A percentile compares a stretch with the other conserved stretches of the same genome.
These are phyloP conservation scores for Anniella stebbinsi DNA, from an alignment of 2,797 vertebrate species.

Conservation along the genomic window DNA sequence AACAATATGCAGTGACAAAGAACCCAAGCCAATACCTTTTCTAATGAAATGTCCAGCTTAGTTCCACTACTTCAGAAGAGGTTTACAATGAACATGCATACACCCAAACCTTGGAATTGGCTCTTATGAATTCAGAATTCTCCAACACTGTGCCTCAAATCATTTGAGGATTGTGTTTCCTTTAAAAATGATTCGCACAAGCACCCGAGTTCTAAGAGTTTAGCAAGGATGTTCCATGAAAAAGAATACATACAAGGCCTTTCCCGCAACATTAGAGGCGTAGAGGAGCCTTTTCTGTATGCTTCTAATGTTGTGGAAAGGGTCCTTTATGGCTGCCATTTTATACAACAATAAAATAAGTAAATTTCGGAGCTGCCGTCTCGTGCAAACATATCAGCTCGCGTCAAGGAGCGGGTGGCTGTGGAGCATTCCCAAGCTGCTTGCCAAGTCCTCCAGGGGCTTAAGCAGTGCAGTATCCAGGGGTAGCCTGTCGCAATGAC, in stretches of 20 bases:
- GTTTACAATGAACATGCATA: background rate
- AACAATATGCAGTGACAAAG: background rate
- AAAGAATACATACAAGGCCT: slow-evolving; percentile 48
- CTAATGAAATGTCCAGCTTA: background rate
- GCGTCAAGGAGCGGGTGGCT: too few species aligned
- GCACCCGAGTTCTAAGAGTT: slow-evolving; percentile 66
- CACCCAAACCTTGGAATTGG: slow-evolving; percentile 44
- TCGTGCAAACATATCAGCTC: too few species aligned
- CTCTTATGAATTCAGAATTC: slow-evolving; percentile 23
- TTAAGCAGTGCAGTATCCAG: too few species aligned
- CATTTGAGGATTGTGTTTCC: slow-evolving; percentile 60
- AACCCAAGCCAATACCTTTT: background rate
- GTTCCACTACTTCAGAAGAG: background rate
- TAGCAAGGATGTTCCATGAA: slow-evolving; percentile 59
- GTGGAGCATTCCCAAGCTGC: too few species aligned
- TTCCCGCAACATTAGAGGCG: too few species aligned
- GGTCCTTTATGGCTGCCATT: too few species aligned
- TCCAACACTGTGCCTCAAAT: background rate
- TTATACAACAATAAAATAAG: too few species aligned
- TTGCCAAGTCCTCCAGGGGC: too few species aligned
- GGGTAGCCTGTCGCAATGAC: too few species aligned
- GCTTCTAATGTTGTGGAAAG: too few species aligned
- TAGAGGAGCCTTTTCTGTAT: too few species aligned
- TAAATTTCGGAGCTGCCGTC: too few species aligned
- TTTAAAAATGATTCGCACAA: slow-evolving; percentile 60